These are phyloP conservation scores for Perizoma affinitatum DNA, from an alignment of 2,888 invertebrate genomes.

Conservation along the genomic window DNA sequence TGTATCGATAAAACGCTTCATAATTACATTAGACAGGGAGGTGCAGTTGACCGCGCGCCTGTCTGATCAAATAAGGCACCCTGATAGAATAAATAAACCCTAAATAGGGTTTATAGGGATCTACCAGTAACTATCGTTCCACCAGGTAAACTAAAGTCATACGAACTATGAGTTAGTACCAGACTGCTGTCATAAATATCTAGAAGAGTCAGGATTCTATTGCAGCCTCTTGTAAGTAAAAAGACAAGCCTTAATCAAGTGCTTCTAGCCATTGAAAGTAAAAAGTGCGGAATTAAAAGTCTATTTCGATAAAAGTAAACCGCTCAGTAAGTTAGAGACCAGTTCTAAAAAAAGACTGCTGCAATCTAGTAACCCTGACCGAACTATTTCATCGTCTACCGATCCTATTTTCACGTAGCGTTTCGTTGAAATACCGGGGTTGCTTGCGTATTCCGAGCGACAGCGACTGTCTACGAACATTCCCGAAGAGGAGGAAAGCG, in stretches of 20 bases:
- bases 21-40: constrained; percentile 37
- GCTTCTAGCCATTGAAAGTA: too few species aligned
- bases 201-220: background rate
- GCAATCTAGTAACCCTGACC: constrained; percentile 36
- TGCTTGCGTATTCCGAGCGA: constrained; percentile 56
- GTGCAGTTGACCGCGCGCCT: constrained; percentile 29
- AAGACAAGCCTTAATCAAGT: too few species aligned
- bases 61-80: constrained; percentile 17
- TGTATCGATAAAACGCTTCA: constrained; percentile 42
- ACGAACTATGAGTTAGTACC: too few species aligned
- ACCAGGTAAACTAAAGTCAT: too few species aligned
- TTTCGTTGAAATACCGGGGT: constrained; percentile 63
- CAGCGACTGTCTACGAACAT: constrained; percentile 51
- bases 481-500: constrained; percentile 64
- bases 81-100: constrained; percentile 1
- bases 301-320: background rate
- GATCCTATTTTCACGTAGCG: constrained; percentile 38
- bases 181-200: background rate
- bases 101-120: too few species aligned
- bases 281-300: background rate
- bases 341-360: constrained; percentile 24
- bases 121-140: background rate
- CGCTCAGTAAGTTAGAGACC: constrained; percentile 2
- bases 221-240: background rate
- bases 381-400: constrained; percentile 33